Evolutionary conservation across 2,797 vertebrate species (phyloP).

Genomic region (Kryptopterus vitreolus): DNA sequence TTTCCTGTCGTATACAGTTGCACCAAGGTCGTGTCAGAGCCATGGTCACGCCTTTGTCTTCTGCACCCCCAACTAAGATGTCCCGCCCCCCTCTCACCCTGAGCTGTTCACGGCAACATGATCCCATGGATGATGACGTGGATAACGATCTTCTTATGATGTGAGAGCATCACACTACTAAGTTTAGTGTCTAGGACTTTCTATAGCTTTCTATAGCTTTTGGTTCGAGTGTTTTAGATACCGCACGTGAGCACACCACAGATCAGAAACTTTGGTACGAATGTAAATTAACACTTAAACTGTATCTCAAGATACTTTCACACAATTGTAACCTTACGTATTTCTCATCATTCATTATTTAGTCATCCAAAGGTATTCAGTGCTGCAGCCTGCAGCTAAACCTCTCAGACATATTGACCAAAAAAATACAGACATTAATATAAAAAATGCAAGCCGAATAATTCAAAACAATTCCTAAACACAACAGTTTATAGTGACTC

Average conservation of each 20-base stretch:
- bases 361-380: background rate
- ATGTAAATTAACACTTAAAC: background rate
- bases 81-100: slow-evolving; percentile 47
- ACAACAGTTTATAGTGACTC: slow-evolving; percentile 17
- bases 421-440: background rate
- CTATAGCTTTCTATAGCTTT: background rate
- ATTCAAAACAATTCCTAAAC: slow-evolving; percentile 11
- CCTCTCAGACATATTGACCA: background rate
- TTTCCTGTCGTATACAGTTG: slow-evolving; percentile 14
- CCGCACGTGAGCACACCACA: slow-evolving; percentile 1
- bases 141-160: slow-evolving; percentile 32
- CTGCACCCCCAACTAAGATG: slow-evolving; percentile 46
- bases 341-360: background rate
- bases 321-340: background rate
- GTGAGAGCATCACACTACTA: background rate
- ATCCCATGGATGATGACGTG: slow-evolving; percentile 33
- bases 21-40: slow-evolving; percentile 48
- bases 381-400: background rate
- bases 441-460: background rate
- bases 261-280: no score
- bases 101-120: slow-evolving; percentile 29
- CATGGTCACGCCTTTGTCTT: slow-evolving; percentile 54
- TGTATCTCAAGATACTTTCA: background rate
- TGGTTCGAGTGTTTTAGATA: background rate
- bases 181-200: background rate